Evolutionary conservation across 1,140 invertebrate genomes (phyloP).

Genomic region (Bombus pascuorum): DNA sequence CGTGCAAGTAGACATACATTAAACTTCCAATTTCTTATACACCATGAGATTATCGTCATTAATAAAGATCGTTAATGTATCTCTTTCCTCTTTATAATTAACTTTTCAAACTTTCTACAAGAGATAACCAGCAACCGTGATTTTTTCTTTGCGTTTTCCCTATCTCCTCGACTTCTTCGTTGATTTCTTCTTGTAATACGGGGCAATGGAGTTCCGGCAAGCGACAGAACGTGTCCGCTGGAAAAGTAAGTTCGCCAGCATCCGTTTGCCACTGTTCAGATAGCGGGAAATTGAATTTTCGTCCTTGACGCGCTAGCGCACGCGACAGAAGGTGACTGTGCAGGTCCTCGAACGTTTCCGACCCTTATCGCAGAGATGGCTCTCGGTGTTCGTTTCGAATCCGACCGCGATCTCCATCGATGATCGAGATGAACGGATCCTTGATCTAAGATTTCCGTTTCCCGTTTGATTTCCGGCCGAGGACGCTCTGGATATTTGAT

Average conservation of each 20-base stretch:
- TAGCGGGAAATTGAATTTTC: slow-evolving; percentile 57
- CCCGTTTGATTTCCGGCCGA: slow-evolving; percentile 55
- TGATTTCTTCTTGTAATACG: background rate
- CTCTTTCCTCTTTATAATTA: no score
- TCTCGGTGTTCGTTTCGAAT: slow-evolving; percentile 39
- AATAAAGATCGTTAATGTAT: no score
- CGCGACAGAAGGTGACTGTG: background rate
- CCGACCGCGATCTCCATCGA: slow-evolving; percentile 43
- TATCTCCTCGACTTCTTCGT: background rate
- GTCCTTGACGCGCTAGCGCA: background rate
- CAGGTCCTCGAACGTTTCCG: background rate
- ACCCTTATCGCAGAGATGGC: slow-evolving; percentile 35
- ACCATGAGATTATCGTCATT: no score
- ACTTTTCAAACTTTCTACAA: no score
- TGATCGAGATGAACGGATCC: slow-evolving; percentile 43
- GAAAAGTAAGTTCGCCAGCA: slow-evolving; percentile 2
- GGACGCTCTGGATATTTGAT: slow-evolving; percentile 57
- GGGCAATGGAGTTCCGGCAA: background rate
- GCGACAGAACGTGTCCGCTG: background rate
- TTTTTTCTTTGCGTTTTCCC: background rate
- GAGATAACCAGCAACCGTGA: no score
- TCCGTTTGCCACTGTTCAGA: slow-evolving; percentile 13
- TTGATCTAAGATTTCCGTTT: slow-evolving; percentile 68
- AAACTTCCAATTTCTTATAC: no score
- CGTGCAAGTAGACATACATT: no score